Evolutionary conservation across 1,140 invertebrate genomes (phyloP).

Genomic region (Penaeus vannamei): DNA sequence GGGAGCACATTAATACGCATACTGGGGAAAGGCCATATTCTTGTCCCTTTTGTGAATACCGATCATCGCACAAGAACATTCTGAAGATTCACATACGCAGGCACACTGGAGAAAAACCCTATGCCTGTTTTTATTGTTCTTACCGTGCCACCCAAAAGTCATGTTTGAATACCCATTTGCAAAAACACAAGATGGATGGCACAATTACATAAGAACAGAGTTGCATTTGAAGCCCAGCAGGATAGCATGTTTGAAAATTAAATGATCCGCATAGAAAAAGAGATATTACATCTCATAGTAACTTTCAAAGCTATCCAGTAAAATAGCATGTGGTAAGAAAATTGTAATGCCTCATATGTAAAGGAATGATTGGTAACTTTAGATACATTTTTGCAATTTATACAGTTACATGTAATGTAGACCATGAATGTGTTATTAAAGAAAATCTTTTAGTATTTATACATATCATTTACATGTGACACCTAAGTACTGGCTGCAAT

Average conservation of each 20-base stretch:
- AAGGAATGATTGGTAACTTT: neutral
- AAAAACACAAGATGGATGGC: constrained; percentile 2
- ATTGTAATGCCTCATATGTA: neutral
- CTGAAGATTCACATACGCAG: constrained; percentile 43
- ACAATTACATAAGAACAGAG: neutral
- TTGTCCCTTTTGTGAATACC: constrained; percentile 55
- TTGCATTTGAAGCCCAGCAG: constrained; percentile 13
- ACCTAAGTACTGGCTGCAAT: too few relatives aligned
- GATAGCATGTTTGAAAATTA: neutral
- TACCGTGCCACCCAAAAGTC: constrained; percentile 46
- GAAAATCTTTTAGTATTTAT: too few relatives aligned
- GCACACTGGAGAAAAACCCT: constrained; percentile 47
- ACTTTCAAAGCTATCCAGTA: too few relatives aligned
- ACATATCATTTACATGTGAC: too few relatives aligned
- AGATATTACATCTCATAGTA: too few relatives aligned
- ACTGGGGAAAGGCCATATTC: constrained; percentile 61
- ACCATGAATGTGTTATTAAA: too few relatives aligned
- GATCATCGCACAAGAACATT: constrained; percentile 44
- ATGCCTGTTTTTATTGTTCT: constrained; percentile 32
- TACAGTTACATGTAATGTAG: too few relatives aligned
- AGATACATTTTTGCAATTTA: neutral
- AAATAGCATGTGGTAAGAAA: too few relatives aligned
- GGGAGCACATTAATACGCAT: constrained; percentile 55
- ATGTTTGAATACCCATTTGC: constrained; percentile 19
- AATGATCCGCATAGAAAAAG: too few relatives aligned